Evolutionary conservation across 2,797 vertebrate genomes (phyloP), one percentile per base, ranked within the genome.

Genomic region (Aeoliscus strigatus): DNA sequence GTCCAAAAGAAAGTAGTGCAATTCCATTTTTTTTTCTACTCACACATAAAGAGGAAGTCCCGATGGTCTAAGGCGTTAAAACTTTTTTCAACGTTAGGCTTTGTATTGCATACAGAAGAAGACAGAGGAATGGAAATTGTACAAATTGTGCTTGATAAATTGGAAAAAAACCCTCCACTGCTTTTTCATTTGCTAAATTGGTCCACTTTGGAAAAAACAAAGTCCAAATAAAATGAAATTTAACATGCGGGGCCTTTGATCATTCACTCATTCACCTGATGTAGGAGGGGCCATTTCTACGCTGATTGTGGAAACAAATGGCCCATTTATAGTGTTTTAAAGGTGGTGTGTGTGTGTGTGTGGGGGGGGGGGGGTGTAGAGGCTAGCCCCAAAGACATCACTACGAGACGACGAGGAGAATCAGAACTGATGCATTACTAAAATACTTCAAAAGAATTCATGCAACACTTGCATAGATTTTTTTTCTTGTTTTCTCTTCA

Each of bases 401-500:
- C 84, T 77, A 81, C 79, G 66, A 81, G 76, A 85, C 79, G 55
- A 79, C 68, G 39, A 81, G 75, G 57, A 83, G 60, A 84, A 77
- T 77, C 77, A 77, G 73, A 82, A 79, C 73, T 66, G 37, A 81
- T 82, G 85, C 82, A 74, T 79, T 78, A 73, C 79, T 82, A 79
- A 87, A 89, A 86, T 87, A 88, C 80, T 81, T 73, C 86, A 85
- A 66, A 86, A 82, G 76, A 62, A 81, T 79, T 87, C 88, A 90
- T 90, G 89, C 89, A 90, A 86, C 85, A 88, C 87, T 90, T 90
- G 88, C 89, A 90, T 90, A 90, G 87, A 77, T 62, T 83, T 75
- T 82, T 81, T 12, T 17, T 38, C 13, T 59, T 64, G 18, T 60
- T 49, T 62, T 68, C 72, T 72, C 64, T 62, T 51, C 58, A 74